phyloP scores from a whole-genome alignment of 2,113 vertebrate genomes.

The Zapus hudsonius region DNA sequence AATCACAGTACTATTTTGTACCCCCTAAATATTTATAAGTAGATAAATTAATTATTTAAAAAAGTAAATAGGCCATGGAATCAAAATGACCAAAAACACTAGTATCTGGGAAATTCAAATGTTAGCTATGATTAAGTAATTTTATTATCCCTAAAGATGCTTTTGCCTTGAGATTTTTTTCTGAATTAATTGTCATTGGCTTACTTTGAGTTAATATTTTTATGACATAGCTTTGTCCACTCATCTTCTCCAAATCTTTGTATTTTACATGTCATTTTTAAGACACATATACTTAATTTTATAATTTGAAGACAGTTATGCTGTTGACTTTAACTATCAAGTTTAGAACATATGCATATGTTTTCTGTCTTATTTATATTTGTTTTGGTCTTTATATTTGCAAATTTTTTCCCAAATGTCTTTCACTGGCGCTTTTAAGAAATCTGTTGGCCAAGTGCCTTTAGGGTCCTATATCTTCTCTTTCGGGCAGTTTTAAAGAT shows the following conservation, averaged over 20 bases:
- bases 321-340: not conserved
- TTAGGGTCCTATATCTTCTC: not conserved
- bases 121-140: not conserved
- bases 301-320: not conserved
- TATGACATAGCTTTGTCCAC: not conserved
- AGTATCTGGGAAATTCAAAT: not conserved
- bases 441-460: not conserved
- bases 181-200: not conserved
- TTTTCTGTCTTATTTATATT: not conserved
- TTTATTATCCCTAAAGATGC: not conserved
- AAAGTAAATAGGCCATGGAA: not conserved
- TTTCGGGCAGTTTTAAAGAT: not conserved
- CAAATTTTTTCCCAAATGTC: not conserved
- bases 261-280: not conserved
- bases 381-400: not conserved
- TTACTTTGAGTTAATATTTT: not conserved
- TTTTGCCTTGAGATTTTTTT: not conserved
- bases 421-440: not conserved
- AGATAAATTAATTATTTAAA: not conserved
- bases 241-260: not conserved
- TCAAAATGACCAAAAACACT: not conserved
- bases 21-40: not conserved
- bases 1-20: not conserved
- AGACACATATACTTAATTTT: not conserved
- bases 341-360: not conserved